phyloP scores from a whole-genome alignment of 2,113 vertebrate species.

The Apteryx owenii region DNA sequence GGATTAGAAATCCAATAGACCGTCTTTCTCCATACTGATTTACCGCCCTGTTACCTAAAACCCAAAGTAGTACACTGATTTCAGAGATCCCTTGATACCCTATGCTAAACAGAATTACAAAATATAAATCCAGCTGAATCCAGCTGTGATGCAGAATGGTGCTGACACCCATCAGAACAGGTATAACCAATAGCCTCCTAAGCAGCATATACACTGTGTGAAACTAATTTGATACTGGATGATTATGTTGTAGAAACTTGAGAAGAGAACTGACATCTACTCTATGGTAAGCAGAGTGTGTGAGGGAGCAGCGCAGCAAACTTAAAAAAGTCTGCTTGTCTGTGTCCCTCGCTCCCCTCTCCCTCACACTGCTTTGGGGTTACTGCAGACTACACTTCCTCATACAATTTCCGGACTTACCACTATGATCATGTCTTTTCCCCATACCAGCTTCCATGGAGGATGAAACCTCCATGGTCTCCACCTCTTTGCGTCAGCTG shows the following conservation, averaged over 20 bases:
- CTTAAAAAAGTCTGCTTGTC: background rate
- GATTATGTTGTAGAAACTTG: fast-evolving
- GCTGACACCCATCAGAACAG: background rate
- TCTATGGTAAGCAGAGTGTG: background rate
- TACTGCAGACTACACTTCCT: background rate
- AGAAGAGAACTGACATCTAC: background rate
- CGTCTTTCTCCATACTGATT: background rate
- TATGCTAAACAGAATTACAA: background rate
- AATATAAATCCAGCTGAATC: background rate
- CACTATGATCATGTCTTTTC: background rate
- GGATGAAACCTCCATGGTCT: background rate
- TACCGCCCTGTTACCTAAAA: background rate
- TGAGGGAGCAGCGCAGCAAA: fast-evolving
- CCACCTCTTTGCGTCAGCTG: background rate
- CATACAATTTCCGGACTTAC: background rate
- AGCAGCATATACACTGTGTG: background rate
- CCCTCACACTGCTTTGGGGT: background rate
- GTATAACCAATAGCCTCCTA: background rate
- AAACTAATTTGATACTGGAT: background rate
- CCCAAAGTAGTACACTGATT: background rate
- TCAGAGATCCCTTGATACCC: background rate
- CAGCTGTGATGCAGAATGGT: background rate
- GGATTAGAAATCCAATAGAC: background rate
- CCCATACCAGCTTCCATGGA: background rate
- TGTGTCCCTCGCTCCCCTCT: background rate